These are phyloP conservation scores for Hormaphis cornu DNA, from an alignment of 1,140 invertebrate genomes.

Conservation along the genomic window DNA sequence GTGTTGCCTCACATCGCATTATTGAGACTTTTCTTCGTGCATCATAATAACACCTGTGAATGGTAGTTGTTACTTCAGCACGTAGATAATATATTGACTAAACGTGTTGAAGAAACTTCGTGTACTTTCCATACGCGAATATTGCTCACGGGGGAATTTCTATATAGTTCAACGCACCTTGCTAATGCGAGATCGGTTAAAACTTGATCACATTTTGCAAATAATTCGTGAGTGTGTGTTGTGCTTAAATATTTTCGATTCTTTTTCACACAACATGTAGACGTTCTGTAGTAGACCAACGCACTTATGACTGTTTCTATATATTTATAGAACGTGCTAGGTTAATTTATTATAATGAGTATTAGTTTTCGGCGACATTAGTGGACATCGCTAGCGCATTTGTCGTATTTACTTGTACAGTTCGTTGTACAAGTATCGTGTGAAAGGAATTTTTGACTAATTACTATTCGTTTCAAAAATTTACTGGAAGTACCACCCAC, in stretches of 20 bases:
- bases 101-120: background rate
- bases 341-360: too few species aligned
- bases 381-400: too few species aligned
- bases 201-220: background rate
- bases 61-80: background rate
- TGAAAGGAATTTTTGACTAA: background rate
- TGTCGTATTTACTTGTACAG: background rate
- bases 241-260: background rate
- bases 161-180: slow-evolving; percentile 26
- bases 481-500: too few species aligned
- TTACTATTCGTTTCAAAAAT: background rate
- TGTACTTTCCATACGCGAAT: slow-evolving; percentile 16
- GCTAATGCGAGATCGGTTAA: background rate
- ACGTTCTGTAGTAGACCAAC: too few species aligned
- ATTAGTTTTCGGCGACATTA: background rate
- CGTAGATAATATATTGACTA: slow-evolving; percentile 1
- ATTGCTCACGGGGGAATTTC: slow-evolving; percentile 3
- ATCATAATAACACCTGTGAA: background rate
- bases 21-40: slow-evolving; percentile 5
- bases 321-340: too few species aligned
- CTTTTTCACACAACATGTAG: background rate
- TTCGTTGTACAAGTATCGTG: background rate
- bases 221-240: background rate
- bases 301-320: too few species aligned
- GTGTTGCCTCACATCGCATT: background rate